Base-by-base conservation (phyloP, 2,113 vertebrate genomes). In the Opisthocomus hoazin region DNA sequence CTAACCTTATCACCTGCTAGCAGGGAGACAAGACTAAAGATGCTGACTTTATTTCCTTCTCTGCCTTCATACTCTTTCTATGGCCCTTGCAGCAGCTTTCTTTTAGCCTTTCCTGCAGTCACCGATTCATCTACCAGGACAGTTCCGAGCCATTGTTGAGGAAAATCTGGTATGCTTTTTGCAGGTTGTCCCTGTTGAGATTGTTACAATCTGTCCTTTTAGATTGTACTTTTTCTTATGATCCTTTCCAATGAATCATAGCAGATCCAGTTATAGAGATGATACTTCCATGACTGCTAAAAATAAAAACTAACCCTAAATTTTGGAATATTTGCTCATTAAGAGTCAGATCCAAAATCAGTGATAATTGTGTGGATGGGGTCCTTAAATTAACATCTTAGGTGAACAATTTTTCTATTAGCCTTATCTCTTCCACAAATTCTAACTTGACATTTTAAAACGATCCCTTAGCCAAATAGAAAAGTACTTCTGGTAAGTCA, bases 391-490 rank as follows among this genome's bases (percentile, higher is more conserved):
- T 94, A 91, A 94, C 78, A 83, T 85, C 26, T 93, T 93, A 65
- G 61, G 60, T 78, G 77, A 84, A 87, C 45, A 89, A 18, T 73
- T 89, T 92, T 90, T 94, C 69, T 94, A 48, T 96, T 92, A 94
- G 93, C 34, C 74, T 78, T 68, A 61, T 89, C 58, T 86, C 34
- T 96, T 94, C 36, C 65, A 89, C 87, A 93, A 80, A 74, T 96
- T 96, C 58, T 87, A 89, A 90, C 77, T 69, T 97, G 96, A 96
- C 95, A 96, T 97, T 96, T 96, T 94, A 96, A 95, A 97, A 94
- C 87, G 89, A 96, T 94, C 95, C 68, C 63, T 89, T 91, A 96
- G 92, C 93, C 77, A 96, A 97, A 97, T 77, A 96, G 90, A 95
- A 93, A 84, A 90, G 82, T 81, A 90, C 92, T 94, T 94, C 57